Base-by-base conservation (phyloP, 2,797 vertebrate species). In the Thunnus albacares region DNA sequence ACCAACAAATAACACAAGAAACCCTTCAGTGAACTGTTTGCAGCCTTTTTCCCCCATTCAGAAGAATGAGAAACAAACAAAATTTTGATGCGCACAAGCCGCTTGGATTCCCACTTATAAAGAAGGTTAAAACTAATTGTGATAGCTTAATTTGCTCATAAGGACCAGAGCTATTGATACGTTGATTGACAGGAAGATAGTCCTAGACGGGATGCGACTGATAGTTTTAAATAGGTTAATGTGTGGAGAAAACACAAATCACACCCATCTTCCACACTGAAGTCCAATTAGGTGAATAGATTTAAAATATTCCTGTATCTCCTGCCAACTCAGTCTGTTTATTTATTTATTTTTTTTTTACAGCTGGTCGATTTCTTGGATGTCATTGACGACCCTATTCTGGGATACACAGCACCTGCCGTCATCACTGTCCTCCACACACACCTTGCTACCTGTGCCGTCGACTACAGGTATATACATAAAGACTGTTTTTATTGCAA, bases 381-480 rank as follows among this genome's bases (percentile, higher is more conserved):
- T 43, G 97, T 98, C 70, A 93, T 96, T 28, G 97, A 98, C 18
- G 97, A 98, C 81, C 97, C 97, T 0, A 97, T 98, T 69, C 94
- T 98, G 84, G 97, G 97, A 83, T 98, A 97, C 90, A 95, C 95
- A n/a, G 91, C 97, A 10, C 97, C 97, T 1, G 96, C 96, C 0
- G 95, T 98, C 87, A 98, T 98, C 83, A 98, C 97, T 1, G 87
- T 98, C 74, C 95, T 98, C 15, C 97, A 98, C 90, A 97, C 96
- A 9, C 97, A 98, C 87, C 95, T 98, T 4, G 95, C 96, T 71
- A 96, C 96, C 82, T 98, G 97, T 30, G 97, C 97, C 0, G 95
- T 98, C 26, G 97, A 98, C 87, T 98, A 98, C 94, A 96, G 97
- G 97, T 98, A 88, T 12, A 33, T 4, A 56, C 24, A 45, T 41